These are phyloP conservation scores for Megathymus violae DNA, from an alignment of 1,140 invertebrate genomes.

Conservation along the genomic window DNA sequence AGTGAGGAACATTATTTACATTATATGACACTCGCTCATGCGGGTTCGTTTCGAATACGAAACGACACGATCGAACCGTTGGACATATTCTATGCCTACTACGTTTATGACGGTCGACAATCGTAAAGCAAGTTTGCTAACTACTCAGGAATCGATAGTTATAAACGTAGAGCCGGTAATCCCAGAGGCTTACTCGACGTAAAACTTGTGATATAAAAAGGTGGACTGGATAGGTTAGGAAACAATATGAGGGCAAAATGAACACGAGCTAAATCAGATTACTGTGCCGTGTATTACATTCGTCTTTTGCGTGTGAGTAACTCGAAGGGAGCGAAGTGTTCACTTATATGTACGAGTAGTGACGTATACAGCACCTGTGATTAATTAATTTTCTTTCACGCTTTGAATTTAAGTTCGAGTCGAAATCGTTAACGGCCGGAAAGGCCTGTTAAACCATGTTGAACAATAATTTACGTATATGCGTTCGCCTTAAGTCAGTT, in stretches of 20 bases:
- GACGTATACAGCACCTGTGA: constrained; percentile 61
- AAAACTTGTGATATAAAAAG: constrained; percentile 36
- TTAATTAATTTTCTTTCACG: constrained; percentile 82
- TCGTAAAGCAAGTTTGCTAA: constrained; percentile 36
- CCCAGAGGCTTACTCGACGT: constrained; percentile 33
- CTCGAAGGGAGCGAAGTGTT: constrained; percentile 6
- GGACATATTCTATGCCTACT: constrained; percentile 28
- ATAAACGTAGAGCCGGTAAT: constrained; percentile 32
- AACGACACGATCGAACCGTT: not conserved
- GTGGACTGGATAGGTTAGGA: constrained; percentile 27
- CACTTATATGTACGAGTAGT: constrained; percentile 8
- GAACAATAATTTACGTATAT: constrained; percentile 74
- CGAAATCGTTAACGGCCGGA: constrained; percentile 77
- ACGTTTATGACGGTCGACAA: constrained; percentile 34
- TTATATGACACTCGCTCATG: no score
- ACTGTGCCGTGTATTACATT: constrained; percentile 24
- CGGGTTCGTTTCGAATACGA: constrained; percentile 3
- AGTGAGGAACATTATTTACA: constrained; percentile 14
- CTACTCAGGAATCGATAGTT: constrained; percentile 33
- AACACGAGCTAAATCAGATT: constrained; percentile 30
- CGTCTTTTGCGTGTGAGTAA: constrained; percentile 29
- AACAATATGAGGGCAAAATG: constrained; percentile 29
- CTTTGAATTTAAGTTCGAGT: constrained; percentile 75
- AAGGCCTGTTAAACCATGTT: constrained; percentile 74
- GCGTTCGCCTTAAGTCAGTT: constrained; percentile 61